These are phyloP conservation scores for Perdita meconis DNA, from an alignment of 2,888 invertebrate genomes.

Conservation along the genomic window DNA sequence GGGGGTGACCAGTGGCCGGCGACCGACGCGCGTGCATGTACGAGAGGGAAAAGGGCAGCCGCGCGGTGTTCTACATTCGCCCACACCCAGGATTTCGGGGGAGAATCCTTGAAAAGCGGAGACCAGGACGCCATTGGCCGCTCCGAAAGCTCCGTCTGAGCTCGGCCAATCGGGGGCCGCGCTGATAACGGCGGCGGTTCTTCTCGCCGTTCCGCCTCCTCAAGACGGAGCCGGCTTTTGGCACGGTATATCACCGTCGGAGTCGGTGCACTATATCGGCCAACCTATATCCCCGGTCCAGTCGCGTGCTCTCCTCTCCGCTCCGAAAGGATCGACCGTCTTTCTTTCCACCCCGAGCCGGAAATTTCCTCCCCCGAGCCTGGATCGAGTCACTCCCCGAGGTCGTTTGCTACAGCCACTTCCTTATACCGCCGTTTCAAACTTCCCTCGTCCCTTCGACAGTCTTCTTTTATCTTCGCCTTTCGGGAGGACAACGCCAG, in stretches of 20 bases:
- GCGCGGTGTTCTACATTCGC: slow-evolving; percentile 49
- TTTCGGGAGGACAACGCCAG: not conserved
- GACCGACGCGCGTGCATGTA: slow-evolving; percentile 67
- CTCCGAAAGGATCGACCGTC: slow-evolving; percentile 67
- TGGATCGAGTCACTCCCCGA: slow-evolving; percentile 40
- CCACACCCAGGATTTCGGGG: slow-evolving; percentile 67
- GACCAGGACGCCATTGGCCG: slow-evolving; percentile 82
- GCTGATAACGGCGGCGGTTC: slow-evolving; percentile 82
- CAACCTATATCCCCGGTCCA: slow-evolving; percentile 48
- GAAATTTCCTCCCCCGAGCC: slow-evolving; percentile 58
- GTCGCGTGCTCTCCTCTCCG: slow-evolving; percentile 27
- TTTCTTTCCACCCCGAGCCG: slow-evolving; percentile 56
- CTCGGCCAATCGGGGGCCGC: slow-evolving; percentile 80
- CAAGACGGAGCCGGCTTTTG: slow-evolving; percentile 77
- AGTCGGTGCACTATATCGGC: slow-evolving; percentile 50
- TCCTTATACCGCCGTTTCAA: slow-evolving; percentile 35
- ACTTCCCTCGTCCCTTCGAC: slow-evolving; percentile 4
- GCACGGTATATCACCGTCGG: slow-evolving; percentile 64
- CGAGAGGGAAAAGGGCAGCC: slow-evolving; percentile 41
- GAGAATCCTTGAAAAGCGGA: slow-evolving; percentile 81
- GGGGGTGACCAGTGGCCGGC: slow-evolving; percentile 71
- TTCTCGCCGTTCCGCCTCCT: slow-evolving; percentile 82
- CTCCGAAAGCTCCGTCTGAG: slow-evolving; percentile 60
- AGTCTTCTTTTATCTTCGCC: not conserved
- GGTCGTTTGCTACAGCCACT: slow-evolving; percentile 51